Base-by-base conservation (phyloP, 2,888 invertebrate species). In the Drosophila incognita region DNA sequence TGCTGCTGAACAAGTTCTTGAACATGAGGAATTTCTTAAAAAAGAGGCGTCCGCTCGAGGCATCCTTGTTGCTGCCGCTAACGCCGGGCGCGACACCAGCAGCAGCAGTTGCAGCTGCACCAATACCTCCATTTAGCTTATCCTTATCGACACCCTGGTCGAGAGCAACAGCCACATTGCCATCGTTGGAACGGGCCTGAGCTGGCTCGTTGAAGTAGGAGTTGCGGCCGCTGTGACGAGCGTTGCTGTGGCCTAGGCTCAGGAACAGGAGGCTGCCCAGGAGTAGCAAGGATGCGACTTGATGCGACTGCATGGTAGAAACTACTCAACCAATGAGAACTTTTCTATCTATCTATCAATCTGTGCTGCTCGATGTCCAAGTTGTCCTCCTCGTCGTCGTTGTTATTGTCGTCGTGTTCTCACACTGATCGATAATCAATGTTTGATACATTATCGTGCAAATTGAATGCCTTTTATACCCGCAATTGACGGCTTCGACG, bases 21-120 rank as follows among this genome's bases (percentile, higher is more conserved):
- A 91, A 91, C n/a, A 84, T 79, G 24, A 92, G 77, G 66, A 92
- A 91, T 54, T 91, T 92, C 66, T 87, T 91, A 5, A 91, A 70
- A 66, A 92, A 92, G 31, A 92, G 71, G 5, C 92, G 89, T 0
- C 92, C 92, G 27, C 84, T 92, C 27, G 92, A 90, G 2, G 89
- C 75, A 21, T 90, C 90, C n/a, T 82, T 76, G 49, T 74, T 83
- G 29, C 62, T 48, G 5, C 33, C 46, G n/a, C 21, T 54, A 8
- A 15, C 70, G 1, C 64, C 69, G 8, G 58, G 40, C 0, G 40
- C 51, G 18, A 49, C 53, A 11, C 7, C 58, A 24, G n/a, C 66
- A n/a, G 18, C 56, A 36, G 21, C 70, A 27, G 49, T 40, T 7
- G 60, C 57, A 8, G 21, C 38, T 2, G 49, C 46, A 21, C 58